These are phyloP conservation scores for Chaitophorus viminalis DNA, from an alignment of 2,888 invertebrate species.

Conservation along the genomic window DNA sequence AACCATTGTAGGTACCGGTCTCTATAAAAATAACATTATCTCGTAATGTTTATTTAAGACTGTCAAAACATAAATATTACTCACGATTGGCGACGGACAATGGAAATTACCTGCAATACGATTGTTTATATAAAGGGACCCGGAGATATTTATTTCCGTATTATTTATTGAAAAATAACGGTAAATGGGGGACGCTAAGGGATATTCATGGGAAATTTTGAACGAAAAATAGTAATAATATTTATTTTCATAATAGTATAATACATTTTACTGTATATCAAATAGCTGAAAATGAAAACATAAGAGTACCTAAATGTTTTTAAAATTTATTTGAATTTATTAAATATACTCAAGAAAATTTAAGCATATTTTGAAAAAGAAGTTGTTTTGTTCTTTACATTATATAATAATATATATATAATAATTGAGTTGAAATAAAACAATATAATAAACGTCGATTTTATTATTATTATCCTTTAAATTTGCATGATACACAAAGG, in stretches of 20 bases:
- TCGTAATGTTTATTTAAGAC: slow-evolving; percentile 55
- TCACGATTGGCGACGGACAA: slow-evolving; percentile 42
- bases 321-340: neutral
- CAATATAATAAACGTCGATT: neutral
- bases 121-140: slow-evolving; percentile 57
- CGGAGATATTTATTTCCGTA: slow-evolving; percentile 34
- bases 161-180: slow-evolving; percentile 51
- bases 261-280: neutral
- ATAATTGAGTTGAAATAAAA: too few species aligned
- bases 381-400: too few species aligned
- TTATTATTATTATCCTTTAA: neutral
- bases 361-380: too few species aligned
- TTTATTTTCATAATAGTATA: neutral
- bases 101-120: slow-evolving; percentile 31
- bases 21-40: slow-evolving; percentile 55
- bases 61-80: slow-evolving; percentile 59
- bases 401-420: too few species aligned
- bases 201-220: neutral
- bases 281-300: neutral
- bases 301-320: neutral
- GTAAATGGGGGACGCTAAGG: neutral
- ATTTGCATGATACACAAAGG: neutral
- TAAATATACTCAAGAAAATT: too few species aligned
- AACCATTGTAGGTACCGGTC: slow-evolving; percentile 42
- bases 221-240: neutral